These are phyloP conservation scores for Acestrorhynchus altus DNA, from an alignment of 2,797 vertebrate species.

Conservation along the genomic window DNA sequence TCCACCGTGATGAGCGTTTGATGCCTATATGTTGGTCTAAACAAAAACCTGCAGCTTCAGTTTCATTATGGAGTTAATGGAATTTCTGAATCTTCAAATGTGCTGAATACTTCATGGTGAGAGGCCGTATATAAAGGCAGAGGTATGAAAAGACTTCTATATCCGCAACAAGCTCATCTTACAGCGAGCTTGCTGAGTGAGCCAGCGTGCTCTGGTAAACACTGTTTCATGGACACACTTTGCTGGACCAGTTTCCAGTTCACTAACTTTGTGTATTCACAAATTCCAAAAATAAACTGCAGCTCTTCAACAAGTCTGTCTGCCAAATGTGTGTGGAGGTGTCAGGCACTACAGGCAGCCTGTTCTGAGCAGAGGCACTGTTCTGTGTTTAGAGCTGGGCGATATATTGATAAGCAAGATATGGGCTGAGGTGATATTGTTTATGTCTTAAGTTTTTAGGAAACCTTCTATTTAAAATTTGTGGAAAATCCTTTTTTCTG, in stretches of 20 bases:
- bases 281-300: background rate
- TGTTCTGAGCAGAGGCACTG: background rate
- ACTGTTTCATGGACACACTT: background rate
- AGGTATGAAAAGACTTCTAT: too few relatives aligned
- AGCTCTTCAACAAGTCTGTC: background rate
- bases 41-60: background rate
- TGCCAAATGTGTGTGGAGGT: background rate
- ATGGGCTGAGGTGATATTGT: too few relatives aligned
- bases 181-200: background rate
- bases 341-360: background rate
- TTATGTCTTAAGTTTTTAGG: too few relatives aligned
- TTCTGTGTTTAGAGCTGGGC: too few relatives aligned
- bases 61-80: background rate
- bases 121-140: background rate
- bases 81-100: background rate
- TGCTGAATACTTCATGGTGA: background rate
- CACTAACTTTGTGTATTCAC: background rate
- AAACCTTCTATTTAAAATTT: too few relatives aligned
- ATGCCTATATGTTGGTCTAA: background rate
- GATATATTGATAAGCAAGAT: too few relatives aligned
- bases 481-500: too few relatives aligned
- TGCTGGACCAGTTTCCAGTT: background rate
- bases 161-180: too few relatives aligned
- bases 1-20: background rate
- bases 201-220: background rate